A percentile compares a stretch with the other conserved stretches of the same genome.
These are phyloP conservation scores for Drosophila littoralis DNA, from an alignment of 1,140 invertebrate genomes.

Conservation along the genomic window DNA sequence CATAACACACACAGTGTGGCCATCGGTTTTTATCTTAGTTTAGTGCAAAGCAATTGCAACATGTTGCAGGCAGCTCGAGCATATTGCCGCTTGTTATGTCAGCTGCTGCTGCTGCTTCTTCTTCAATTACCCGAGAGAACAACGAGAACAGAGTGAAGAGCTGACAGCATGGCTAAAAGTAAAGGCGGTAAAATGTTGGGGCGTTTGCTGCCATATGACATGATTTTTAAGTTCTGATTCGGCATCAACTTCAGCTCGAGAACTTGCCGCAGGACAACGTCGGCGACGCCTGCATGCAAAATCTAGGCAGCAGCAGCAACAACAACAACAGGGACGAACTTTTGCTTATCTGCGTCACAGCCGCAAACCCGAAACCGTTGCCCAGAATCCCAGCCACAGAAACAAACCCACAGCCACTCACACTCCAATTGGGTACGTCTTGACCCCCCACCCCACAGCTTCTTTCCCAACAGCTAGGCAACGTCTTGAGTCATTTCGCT, in stretches of 20 bases:
- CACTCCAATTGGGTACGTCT: not conserved
- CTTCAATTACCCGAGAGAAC: not conserved
- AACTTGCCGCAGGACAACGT: constrained; percentile 36
- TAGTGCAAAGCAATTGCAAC: constrained; percentile 16
- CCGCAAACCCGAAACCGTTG: constrained; percentile 44
- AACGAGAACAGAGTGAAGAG: constrained; percentile 16
- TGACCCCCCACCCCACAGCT: not conserved
- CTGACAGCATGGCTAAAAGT: constrained; percentile 58
- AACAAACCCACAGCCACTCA: constrained; percentile 6
- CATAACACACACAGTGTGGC: constrained; percentile 9
- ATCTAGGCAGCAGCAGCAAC: constrained; percentile 22
- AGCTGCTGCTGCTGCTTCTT: constrained; percentile 9
- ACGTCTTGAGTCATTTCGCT: constrained; percentile 54
- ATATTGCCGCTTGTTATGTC: constrained; percentile 24
- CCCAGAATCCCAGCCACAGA: constrained; percentile 18
- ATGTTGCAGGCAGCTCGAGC: constrained; percentile 27
- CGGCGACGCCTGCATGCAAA: constrained; percentile 32
- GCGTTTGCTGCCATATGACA: constrained; percentile 63
- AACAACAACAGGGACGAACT: constrained; percentile 44
- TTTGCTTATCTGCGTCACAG: constrained; percentile 71
- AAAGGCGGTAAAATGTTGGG: constrained; percentile 58
- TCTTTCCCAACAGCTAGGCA: constrained; percentile 13
- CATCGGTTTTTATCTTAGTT: constrained; percentile 35
- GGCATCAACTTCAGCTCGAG: constrained; percentile 46
- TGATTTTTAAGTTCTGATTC: constrained; percentile 71